Base-by-base conservation (phyloP, 1,140 invertebrate genomes). In the Scaptomyza graminum region DNA sequence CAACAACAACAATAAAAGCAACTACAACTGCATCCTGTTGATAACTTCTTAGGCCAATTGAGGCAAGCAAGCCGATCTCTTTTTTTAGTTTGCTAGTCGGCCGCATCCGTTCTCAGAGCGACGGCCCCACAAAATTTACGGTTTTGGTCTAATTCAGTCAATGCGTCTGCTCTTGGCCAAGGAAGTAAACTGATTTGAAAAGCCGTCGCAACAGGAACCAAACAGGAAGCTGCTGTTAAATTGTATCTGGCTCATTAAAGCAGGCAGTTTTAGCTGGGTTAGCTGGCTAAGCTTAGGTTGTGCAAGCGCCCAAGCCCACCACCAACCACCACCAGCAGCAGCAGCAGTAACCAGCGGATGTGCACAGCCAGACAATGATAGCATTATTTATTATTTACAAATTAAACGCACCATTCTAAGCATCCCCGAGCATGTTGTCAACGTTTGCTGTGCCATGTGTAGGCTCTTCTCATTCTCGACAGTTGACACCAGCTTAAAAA, bases 181-280 rank as follows among this genome's bases (percentile, higher is more conserved):
- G 83, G 83, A 88, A 88, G 83, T 88, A 76, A 76, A 88, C 83
- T 79, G 83, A 88, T 88, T 88, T 88, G 79, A 89, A 83, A 79
- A 68, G 81, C 71, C 57, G 79, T 74, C 70, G 65, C 63, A 59
- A 70, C 67, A 83, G 79, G 79, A 83, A 83, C 79, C 72, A 79
- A 85, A 88, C 82, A 85, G 82, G 82, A 85, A 85, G 80, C 83
- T 72, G 74, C 76, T 88, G 74, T 72, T 88, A 85, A 85, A 82
- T 87, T 85, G 82, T 87, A 70, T 57, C 75, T 71, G 67, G 82
- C 82, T 85, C 83, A 85, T 85, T 85, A 85, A 85, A 88, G 67
- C 82, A 75, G 82, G 68, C 28, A 31, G 28, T 31, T 25, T 3
- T 75, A 65, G 76, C 68, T 72, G 18, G 34, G 52, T 34, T 31